Percentiles rank a stretch among this genome's conserved stretches.
Evolutionary conservation across 2,888 invertebrate species (phyloP).

Genomic region (Celastrina argiolus): DNA sequence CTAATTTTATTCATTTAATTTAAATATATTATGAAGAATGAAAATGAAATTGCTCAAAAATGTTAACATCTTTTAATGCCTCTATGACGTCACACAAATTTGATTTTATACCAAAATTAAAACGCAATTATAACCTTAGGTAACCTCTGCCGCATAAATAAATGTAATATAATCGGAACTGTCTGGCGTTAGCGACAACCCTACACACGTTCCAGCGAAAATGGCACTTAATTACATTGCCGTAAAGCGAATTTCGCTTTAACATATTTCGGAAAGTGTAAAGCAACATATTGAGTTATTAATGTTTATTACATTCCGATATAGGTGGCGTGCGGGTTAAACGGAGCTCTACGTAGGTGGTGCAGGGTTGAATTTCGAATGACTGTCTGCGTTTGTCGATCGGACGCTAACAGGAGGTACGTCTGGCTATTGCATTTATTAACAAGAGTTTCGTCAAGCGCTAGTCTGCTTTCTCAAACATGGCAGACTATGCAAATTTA

Average conservation of each 20-base stretch:
- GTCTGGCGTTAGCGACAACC: conserved; percentile 4
- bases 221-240: neutral
- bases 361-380: conserved; percentile 47
- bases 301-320: conserved; percentile 22
- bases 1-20: neutral
- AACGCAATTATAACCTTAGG: conserved; percentile 11
- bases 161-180: conserved; percentile 7
- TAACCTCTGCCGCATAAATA: neutral
- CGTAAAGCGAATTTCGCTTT: conserved; percentile 4
- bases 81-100: neutral
- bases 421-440: conserved; percentile 69
- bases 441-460: conserved; percentile 69
- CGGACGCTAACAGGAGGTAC: conserved; percentile 50
- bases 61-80: neutral
- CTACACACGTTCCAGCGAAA: neutral
- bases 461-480: conserved; percentile 63
- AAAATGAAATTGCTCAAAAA: neutral
- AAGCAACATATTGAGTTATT: conserved; percentile 20
- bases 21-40: neutral
- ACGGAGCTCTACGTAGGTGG: conserved; percentile 40
- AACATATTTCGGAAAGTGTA: conserved; percentile 14
- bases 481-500: conserved; percentile 61
- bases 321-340: conserved; percentile 29
- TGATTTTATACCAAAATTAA: neutral
- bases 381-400: conserved; percentile 46